Base-by-base conservation (phyloP, 2,797 vertebrate species). In the Bradypodion pumilum region DNA sequence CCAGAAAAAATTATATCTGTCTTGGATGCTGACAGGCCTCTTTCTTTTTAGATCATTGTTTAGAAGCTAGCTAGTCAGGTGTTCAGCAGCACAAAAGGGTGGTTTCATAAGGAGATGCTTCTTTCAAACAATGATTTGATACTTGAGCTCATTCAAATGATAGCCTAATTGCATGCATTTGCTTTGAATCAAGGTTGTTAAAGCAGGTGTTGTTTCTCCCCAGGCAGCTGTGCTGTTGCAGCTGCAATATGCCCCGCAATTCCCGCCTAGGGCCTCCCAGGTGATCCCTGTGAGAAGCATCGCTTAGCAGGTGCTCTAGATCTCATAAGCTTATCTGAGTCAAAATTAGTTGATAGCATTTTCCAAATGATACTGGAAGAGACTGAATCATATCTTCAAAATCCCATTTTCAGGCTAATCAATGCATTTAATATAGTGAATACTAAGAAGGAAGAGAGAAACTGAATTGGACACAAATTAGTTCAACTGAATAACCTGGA, bases 101-200 rank as follows among this genome's bases (percentile, higher is more conserved):
- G 93, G 94, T 92, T 92, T 91, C 91, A 86, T 85, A 75, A 92
- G 82, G 85, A 85, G 74, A 85, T 35, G 49, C 90, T 82, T 86
- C 92, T 92, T 94, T 69, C 27, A 91, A 91, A 79, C 90, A 81
- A 75, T 92, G 87, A 85, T 90, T 65, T 93, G 81, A 91, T 83
- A 90, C 86, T 85, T 78, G 83, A 92, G 86, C 87, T 91, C 88
- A 88, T 92, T 89, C 81, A 92, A 93, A 90, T 74, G 82, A 93
- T 89, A 86, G 81, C 88, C 85, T 91, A 91, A 92, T 93, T 94
- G 92, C 86, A 83, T 73, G 32, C 83, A 91, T 92, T 91, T 89
- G 56, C 79, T 60, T 87, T 82, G 88, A 92, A 80, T 87, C 79
- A 84, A 84, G 86, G 92, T 76, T 83, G 74, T 70, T 77, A 74